Evolutionary conservation across 1,140 invertebrate genomes (phyloP), one percentile per base, ranked within the genome.

Genomic region (Octopus bimaculoides): DNA sequence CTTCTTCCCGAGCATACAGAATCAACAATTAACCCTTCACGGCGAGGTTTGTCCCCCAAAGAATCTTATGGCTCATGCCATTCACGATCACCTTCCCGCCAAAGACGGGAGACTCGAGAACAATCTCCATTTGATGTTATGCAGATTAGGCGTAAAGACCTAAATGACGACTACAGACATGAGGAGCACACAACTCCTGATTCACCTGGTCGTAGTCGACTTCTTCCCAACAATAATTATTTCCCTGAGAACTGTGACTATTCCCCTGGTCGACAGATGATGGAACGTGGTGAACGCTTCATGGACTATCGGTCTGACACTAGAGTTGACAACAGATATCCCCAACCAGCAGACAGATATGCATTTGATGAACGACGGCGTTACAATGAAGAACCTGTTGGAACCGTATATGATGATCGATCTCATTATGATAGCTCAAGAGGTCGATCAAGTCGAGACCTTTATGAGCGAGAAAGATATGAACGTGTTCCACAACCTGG

Each of bases 351-450:
- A 0, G 74, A 75, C 20, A 17, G 74, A 52, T 75, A 75, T 52
- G 12, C 74, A 9, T 75, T 52, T 75, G 74, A 75, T 26, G 74
- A 75, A 14, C 26, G 74, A 53, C 20, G 41, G 14, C 74, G 74
- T 52, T 75, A 75, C 74, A 75, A 53, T 75, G 74, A 75, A 17
- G 74, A 75, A 75, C 41, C 52, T 9, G 14, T 75, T 41, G n/a
- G 20, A 5, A 17, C 74, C 52, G 74, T 9, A 41, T 75, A 75
- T 75, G 74, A 75, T 10, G 74, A 75, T 41, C 26, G 74, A 41
- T 17, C 74, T 75, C 74, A 75, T 41, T 75, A 52, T 75, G 74
- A 75, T 9, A 75, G 17, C 74, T 52, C 74, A 75, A n/a, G 52
- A 14, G 14, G 41, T 52, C 41, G 74, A 52, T 14, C 26, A 20